Evolutionary conservation across 2,888 invertebrate species (phyloP).

Genomic region (Melipona beecheii): DNA sequence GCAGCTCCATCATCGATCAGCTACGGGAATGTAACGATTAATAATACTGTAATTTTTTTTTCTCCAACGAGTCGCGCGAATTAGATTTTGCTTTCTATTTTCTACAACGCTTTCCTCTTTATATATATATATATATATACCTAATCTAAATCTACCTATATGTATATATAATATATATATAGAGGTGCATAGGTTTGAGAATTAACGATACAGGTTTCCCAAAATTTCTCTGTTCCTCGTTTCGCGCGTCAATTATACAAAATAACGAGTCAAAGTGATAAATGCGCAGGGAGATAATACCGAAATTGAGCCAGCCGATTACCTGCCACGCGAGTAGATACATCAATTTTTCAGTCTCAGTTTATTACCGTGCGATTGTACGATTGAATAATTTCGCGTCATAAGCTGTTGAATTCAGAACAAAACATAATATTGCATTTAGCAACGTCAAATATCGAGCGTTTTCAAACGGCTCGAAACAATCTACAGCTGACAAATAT

Average conservation of each 20-base stretch:
- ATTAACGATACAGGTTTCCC: no score
- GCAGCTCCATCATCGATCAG: no score
- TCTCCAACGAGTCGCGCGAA: no score
- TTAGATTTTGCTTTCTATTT: no score
- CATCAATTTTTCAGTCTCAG: conserved; percentile 1
- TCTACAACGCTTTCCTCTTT: no score
- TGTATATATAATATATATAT: no score
- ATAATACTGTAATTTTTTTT: no score
- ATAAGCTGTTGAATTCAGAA: background rate
- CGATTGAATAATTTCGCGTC: conserved; percentile 9
- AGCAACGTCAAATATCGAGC: background rate
- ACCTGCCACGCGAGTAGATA: background rate
- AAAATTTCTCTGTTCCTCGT: background rate
- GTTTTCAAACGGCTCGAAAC: background rate
- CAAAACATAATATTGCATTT: background rate
- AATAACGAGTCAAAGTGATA: background rate
- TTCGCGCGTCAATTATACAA: background rate
- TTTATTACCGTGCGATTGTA: background rate
- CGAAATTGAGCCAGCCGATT: background rate
- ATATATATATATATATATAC: no score
- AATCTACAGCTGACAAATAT: conserved; percentile 9
- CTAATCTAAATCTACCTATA: no score
- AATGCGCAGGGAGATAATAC: background rate
- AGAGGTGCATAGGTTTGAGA: no score
- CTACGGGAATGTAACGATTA: no score